These are phyloP conservation scores for Aleiodes alternator DNA, from an alignment of 2,888 invertebrate species.

Conservation along the genomic window DNA sequence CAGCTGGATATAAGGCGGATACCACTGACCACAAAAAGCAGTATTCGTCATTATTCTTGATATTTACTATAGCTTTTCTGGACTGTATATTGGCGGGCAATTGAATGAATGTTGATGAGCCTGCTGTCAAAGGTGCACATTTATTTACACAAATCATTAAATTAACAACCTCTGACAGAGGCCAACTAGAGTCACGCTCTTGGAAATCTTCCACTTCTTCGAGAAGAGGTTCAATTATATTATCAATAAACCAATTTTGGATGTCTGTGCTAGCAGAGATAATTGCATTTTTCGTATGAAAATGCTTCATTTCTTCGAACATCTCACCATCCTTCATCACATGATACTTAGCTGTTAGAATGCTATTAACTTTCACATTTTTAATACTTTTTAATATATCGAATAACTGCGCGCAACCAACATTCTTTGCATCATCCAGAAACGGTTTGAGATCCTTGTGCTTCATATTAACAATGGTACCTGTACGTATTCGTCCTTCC, in stretches of 20 bases:
- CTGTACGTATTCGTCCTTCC: conserved; percentile 27
- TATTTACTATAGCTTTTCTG: conserved; percentile 56
- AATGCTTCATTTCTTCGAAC: too few relatives aligned
- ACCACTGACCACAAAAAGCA: conserved; percentile 54
- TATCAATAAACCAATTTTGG: conserved; percentile 48
- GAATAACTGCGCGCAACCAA: conserved; percentile 1
- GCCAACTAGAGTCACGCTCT: conserved; percentile 50
- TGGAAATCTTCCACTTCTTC: conserved; percentile 55
- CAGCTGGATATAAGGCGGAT: conserved; percentile 46
- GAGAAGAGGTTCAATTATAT: conserved; percentile 46
- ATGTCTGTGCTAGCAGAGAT: conserved; percentile 53
- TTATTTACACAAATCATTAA: conserved; percentile 52
- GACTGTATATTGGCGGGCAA: conserved; percentile 49
- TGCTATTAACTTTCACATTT: conserved; percentile 39
- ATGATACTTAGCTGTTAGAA: conserved; percentile 16
- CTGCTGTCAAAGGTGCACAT: conserved; percentile 47
- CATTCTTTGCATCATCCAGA: conserved; percentile 14
- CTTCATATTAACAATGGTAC: conserved; percentile 9
- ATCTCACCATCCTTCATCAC: too few relatives aligned
- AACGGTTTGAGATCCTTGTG: conserved; percentile 19
- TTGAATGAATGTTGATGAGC: conserved; percentile 51
- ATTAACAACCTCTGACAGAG: conserved; percentile 51
- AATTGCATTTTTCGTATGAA: not conserved
- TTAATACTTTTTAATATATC: conserved; percentile 13
- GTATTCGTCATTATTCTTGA: conserved; percentile 55